Evolutionary conservation across 1,140 invertebrate genomes (phyloP).

Genomic region (Panagrolaimus sp.): DNA sequence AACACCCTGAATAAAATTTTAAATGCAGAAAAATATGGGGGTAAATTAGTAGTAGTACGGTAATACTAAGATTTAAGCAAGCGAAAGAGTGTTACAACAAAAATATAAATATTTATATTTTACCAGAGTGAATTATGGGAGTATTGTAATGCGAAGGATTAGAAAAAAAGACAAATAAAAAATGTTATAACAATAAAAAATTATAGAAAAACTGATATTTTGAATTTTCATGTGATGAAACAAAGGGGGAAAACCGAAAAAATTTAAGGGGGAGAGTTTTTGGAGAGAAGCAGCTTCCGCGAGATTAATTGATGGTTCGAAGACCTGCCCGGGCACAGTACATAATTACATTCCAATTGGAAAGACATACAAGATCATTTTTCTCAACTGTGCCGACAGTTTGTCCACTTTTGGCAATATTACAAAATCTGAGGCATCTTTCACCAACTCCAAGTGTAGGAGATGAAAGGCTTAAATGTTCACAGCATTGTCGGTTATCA

Average conservation of each 20-base stretch:
- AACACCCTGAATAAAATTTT: no score
- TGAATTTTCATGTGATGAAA: constrained; percentile 1
- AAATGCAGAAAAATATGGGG: no score
- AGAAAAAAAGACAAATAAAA: no score
- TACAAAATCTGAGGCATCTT: constrained; percentile 53
- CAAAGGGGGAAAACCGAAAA: not conserved
- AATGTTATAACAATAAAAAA: no score
- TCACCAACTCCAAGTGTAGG: constrained; percentile 49
- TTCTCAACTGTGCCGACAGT: constrained; percentile 45
- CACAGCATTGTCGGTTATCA: constrained; percentile 50
- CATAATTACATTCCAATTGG: constrained; percentile 56
- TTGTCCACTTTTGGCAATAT: constrained; percentile 40
- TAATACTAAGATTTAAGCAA: no score
- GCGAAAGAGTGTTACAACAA: no score
- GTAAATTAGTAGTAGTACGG: no score
- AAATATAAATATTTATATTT: no score
- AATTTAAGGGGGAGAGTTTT: not conserved
- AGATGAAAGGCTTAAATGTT: constrained; percentile 34
- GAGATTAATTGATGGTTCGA: constrained; percentile 38
- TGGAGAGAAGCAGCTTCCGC: no score
- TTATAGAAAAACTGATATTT: not conserved
- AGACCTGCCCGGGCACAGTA: constrained; percentile 51
- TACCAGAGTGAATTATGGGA: no score
- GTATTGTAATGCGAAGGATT: no score
- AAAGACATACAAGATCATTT: constrained; percentile 48